Base-by-base conservation (phyloP, 2,888 invertebrate genomes). In the Prosopocoilus inquinatus region DNA sequence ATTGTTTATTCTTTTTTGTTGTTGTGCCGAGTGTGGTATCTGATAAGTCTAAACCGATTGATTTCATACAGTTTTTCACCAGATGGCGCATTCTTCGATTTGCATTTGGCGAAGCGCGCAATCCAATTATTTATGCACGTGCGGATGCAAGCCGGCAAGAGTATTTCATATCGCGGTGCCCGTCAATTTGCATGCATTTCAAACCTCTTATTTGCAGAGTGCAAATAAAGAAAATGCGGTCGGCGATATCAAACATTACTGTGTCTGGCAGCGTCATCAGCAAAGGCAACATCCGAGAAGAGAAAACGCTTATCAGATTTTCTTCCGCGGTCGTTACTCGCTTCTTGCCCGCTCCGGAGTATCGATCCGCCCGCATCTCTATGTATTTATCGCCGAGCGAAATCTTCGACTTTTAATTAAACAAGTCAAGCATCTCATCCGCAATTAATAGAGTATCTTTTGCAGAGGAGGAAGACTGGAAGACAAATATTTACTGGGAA, bases 261-360 rank as follows among this genome's bases (percentile, higher is more conserved):
- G 60, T 60, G 64, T 59, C 60, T 66, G 61, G 60, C 62, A 55
- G 63, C 57, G 62, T 61, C 65, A 66, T 66, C 66, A 64, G 61
- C 63, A 28, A 28, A 28, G 20, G 20, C 20, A 28, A 28, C 60
- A 61, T 58, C 60, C 62, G 58, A 63, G 64, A 61, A 60, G 20
- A 28, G 20, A 28, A 62, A 62, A 61, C 65, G 65, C 68, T 70
- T 69, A 69, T 69, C 70, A 69, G 68, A 69, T 69, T 65, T 64
- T 69, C 67, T 67, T 69, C 61, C 61, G 58, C 63, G 67, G 61
- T 67, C 66, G 65, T 67, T 66, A 67, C 65, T 67, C 63, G 58
- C 60, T 60, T 64, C 63, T 55, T 60, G 60, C 58, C 39, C 41
- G 33, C 50, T n/a, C 33, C 20, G 11, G 28, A 8, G 11, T 28